phyloP scores from a whole-genome alignment of 2,113 vertebrate species.

The Oreamnos americanus region DNA sequence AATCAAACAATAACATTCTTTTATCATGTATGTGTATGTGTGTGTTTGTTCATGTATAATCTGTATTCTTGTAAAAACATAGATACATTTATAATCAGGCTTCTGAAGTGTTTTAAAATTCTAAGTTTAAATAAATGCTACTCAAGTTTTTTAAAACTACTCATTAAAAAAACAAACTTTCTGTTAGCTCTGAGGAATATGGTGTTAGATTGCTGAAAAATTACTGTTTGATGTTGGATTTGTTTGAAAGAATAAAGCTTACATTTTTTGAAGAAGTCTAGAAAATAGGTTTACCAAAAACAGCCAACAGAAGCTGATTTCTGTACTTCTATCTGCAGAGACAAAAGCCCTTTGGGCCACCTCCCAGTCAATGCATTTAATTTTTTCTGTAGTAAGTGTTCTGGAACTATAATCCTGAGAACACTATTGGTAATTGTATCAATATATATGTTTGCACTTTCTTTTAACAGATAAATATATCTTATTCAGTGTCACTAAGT shows the following conservation, averaged over 20 bases:
- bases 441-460: constrained; percentile 5
- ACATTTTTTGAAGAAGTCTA: neutral
- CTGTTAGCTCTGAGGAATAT: neutral
- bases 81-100: neutral
- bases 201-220: neutral
- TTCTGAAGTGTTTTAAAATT: neutral
- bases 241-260: neutral
- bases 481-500: neutral
- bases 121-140: neutral
- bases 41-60: neutral
- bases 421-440: neutral
- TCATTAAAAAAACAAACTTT: neutral
- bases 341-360: neutral
- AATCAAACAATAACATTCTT: neutral
- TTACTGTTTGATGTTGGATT: neutral
- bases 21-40: neutral
- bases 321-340: neutral
- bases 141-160: neutral
- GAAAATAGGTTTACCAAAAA: neutral
- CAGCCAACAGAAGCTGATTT: neutral
- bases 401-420: neutral
- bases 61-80: neutral
- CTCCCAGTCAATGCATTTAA: neutral
- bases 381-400: neutral
- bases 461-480: neutral